Evolutionary conservation across 2,888 invertebrate genomes (phyloP), one percentile per base, ranked within the genome.

Genomic region (Philereme vetulata): DNA sequence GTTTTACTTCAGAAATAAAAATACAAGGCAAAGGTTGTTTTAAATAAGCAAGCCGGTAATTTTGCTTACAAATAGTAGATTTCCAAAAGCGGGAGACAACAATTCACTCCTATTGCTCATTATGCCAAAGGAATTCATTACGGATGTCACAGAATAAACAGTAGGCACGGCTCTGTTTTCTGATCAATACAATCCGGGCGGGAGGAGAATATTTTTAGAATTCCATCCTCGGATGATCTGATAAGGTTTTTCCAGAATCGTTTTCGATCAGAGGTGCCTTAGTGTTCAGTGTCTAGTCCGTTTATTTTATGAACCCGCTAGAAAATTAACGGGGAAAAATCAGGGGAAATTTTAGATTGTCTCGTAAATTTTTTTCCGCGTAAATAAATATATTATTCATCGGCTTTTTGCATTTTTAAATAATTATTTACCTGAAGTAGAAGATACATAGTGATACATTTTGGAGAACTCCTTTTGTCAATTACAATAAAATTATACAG

Each of bases 121-220:
- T 57, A 57, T 57, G 54, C 54, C 43, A 21, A 32, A 50, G 43
- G 57, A 57, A 62, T 62, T 62, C 62, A 62, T 62, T 62, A 62
- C 60, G 8, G 42, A n/a, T 9, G 44, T 21, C 56, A 21, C 52
- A 56, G 60, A 49, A 34, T 44, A 49, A 5, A 0, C 0, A 35
- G 35, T 11, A 60, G 60, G 55, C 11, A 11, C 34, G 35, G 10
- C 21, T 11, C 38, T 7, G 5, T 21, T 10, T n/a, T n/a, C 43
- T 57, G 46, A 61, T 61, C 61, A 61, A 61, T 61, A 61, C 40
- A 50, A 44, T 52, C 57, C 48, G 57, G 57, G 48, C 36, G 53
- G 52, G 44, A 55, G 10, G 34, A 36, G 60, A 51, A 56, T 61
- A 57, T 62, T 62, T 57, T 57, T 62, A 58, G 62, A 46, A 57